Conservation (phyloP, 2,113 vertebrate species). For the Gopherus evgoodei region DNA sequence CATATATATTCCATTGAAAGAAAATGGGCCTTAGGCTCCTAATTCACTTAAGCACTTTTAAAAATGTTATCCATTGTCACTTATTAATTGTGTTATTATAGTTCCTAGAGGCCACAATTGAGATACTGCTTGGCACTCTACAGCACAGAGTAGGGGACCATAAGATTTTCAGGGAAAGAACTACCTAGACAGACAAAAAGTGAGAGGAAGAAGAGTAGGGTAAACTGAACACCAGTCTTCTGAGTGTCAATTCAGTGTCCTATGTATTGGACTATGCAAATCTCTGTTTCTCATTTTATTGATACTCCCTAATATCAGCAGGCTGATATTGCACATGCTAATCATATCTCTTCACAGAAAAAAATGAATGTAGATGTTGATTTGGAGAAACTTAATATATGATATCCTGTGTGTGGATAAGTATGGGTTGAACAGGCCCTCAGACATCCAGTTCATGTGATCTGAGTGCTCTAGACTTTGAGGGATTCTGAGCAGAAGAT, state of each 20-base stretch:
- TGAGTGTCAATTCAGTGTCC: neutral
- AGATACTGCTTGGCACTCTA: neutral
- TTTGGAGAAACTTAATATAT: neutral
- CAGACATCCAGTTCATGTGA: neutral
- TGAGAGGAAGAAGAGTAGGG: neutral
- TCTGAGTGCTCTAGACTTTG: neutral
- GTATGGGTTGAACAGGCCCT: neutral
- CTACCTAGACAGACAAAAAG: neutral
- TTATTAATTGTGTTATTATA: neutral
- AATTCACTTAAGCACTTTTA: neutral
- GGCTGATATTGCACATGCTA: neutral
- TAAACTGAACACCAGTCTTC: neutral
- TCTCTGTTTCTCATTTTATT: neutral
- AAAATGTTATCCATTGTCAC: neutral
- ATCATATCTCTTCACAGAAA: neutral
- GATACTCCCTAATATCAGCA: neutral
- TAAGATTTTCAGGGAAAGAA: neutral
- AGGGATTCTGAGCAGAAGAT: neutral
- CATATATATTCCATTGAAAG: too few relatives aligned
- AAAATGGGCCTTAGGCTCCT: too few relatives aligned
- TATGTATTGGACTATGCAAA: neutral
- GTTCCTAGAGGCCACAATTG: neutral
- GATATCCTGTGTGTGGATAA: neutral
- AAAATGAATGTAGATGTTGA: neutral
- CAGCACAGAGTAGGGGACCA: neutral